phyloP scores from a whole-genome alignment of 1,140 invertebrate genomes.

The Euwallacea similis region DNA sequence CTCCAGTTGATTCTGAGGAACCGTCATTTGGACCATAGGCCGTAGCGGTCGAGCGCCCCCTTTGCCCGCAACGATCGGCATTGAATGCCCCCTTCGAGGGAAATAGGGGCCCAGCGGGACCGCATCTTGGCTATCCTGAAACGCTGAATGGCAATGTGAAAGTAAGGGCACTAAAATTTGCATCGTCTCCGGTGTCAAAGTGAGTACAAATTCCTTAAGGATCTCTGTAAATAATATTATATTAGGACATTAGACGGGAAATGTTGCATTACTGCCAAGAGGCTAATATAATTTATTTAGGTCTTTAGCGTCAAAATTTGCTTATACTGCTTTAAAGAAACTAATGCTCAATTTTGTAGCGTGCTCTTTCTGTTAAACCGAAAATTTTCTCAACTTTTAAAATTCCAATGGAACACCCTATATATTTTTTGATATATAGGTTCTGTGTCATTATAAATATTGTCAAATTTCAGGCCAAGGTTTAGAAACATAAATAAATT shows the following conservation, averaged over 20 bases:
- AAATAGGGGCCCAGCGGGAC: slow-evolving; percentile 74
- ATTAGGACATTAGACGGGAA: neutral
- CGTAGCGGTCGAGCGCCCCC: slow-evolving; percentile 66
- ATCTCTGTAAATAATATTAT: slow-evolving; percentile 67
- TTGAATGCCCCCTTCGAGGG: slow-evolving; percentile 60
- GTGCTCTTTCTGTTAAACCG: too few relatives aligned
- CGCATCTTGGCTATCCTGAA: slow-evolving; percentile 75
- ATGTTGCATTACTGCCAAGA: neutral
- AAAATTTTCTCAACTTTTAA: too few relatives aligned
- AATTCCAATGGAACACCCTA: too few relatives aligned
- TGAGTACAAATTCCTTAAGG: slow-evolving; percentile 80
- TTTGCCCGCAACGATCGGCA: slow-evolving; percentile 62
- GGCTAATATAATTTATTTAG: too few relatives aligned
- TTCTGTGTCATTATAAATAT: too few relatives aligned
- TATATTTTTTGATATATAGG: too few relatives aligned
- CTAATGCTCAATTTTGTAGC: too few relatives aligned
- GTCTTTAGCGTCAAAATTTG: too few relatives aligned
- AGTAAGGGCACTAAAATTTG: slow-evolving; percentile 80
- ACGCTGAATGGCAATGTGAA: slow-evolving; percentile 79
- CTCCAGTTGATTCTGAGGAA: slow-evolving; percentile 75
- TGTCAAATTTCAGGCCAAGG: too few relatives aligned
- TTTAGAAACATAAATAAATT: too few relatives aligned
- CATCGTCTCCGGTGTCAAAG: slow-evolving; percentile 80
- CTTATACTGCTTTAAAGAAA: too few relatives aligned
- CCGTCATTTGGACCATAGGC: slow-evolving; percentile 87